A percentile compares a stretch with the other conserved stretches of the same genome.
These are phyloP conservation scores for Falco punctatus DNA, from an alignment of 2,113 vertebrate species.

Conservation along the genomic window DNA sequence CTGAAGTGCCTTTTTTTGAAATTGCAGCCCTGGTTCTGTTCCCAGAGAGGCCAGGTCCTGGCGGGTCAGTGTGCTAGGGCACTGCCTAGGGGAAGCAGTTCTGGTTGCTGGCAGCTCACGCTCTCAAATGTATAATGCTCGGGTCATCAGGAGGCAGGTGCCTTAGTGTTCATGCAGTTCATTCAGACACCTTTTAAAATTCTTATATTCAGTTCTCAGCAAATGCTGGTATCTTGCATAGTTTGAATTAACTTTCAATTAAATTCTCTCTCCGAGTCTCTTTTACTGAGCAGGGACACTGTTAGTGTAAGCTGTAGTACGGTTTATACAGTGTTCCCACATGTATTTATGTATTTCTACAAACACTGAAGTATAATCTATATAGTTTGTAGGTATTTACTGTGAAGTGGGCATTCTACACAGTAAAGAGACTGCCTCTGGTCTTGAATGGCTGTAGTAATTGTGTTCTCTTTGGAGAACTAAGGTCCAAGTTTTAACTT, in stretches of 20 bases:
- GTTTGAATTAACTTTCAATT: background rate
- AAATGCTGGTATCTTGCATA: background rate
- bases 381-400: background rate
- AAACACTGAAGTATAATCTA: background rate
- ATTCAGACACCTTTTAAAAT: background rate
- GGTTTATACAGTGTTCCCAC: background rate
- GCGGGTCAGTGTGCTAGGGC: too few species aligned
- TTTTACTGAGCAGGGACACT: background rate
- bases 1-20: background rate
- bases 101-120: background rate
- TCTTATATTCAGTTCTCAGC: background rate
- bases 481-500: background rate
- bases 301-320: fast-evolving
- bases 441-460: background rate
- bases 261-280: background rate
- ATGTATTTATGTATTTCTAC: background rate
- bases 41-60: background rate
- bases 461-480: background rate
- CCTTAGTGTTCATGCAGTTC: background rate
- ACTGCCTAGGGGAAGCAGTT: background rate
- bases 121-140: fast-evolving
- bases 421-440: background rate
- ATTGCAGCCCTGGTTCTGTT: background rate
- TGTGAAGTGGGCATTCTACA: fast-evolving
- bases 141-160: background rate